Percentiles rank a stretch among this genome's conserved stretches.
These are phyloP conservation scores for Catharus minimus DNA, from an alignment of 2,113 vertebrate species.

Conservation along the genomic window DNA sequence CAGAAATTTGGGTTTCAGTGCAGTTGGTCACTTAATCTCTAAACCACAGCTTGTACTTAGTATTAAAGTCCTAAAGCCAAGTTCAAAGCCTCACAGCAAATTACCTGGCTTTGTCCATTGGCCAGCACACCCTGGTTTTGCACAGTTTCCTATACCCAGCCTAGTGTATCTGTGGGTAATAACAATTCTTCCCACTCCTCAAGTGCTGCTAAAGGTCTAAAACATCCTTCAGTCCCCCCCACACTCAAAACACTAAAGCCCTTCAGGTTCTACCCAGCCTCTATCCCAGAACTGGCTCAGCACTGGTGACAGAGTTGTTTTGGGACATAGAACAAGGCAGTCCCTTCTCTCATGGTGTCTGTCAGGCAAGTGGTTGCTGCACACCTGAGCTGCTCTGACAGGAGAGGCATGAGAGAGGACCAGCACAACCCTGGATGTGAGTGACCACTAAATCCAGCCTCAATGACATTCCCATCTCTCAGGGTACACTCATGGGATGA, in stretches of 20 bases:
- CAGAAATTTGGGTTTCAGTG: not conserved
- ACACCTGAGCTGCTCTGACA: not conserved
- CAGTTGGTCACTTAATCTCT: not conserved
- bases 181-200: not conserved
- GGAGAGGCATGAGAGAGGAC: not conserved
- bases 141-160: not conserved
- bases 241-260: not conserved
- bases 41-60: not conserved
- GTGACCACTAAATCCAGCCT: not conserved
- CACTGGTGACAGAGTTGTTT: not conserved
- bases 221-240: not conserved
- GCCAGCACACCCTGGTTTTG: not conserved
- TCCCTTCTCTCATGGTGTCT: fast-evolving
- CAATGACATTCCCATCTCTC: not conserved
- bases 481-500: fast-evolving
- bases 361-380: not conserved
- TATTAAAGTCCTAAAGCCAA: not conserved
- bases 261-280: not conserved
- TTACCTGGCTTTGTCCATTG: not conserved
- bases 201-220: not conserved
- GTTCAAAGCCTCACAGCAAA: not conserved
- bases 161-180: not conserved
- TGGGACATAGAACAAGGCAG: not conserved
- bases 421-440: fast-evolving
- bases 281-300: not conserved